These are phyloP conservation scores for Ptychochromis oligacanthus DNA, from an alignment of 2,113 vertebrate genomes.

Conservation along the genomic window DNA sequence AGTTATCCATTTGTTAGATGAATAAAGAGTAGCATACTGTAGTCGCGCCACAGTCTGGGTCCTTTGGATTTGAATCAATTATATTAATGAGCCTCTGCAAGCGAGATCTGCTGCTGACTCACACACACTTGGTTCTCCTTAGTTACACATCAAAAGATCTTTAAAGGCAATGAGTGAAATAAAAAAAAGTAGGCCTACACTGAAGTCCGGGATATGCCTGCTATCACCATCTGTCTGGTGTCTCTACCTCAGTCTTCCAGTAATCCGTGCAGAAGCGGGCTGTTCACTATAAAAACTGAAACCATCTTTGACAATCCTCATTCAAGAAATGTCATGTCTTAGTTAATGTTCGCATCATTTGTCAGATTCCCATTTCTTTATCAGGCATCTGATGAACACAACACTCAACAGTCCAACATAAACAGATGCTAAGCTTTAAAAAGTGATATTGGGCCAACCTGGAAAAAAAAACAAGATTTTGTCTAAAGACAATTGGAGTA, in stretches of 20 bases:
- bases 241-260: slow-evolving; percentile 10
- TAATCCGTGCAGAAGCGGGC: slow-evolving; percentile 14
- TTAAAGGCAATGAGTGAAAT: slow-evolving; percentile 38
- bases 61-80: slow-evolving; percentile 32
- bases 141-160: slow-evolving; percentile 41
- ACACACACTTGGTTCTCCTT: slow-evolving; percentile 22
- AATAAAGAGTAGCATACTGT: neutral
- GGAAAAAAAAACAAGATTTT: neutral
- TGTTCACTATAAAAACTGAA: slow-evolving; percentile 1
- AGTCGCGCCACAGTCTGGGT: slow-evolving; percentile 9
- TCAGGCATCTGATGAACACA: neutral
- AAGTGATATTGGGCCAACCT: neutral
- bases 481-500: neutral
- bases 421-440: neutral
- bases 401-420: neutral
- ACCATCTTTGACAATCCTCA: slow-evolving; percentile 1
- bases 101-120: slow-evolving; percentile 35
- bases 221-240: slow-evolving; percentile 39
- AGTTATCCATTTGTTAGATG: neutral
- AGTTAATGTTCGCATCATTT: neutral
- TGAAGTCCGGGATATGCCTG: slow-evolving; percentile 21
- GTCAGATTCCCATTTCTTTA: neutral
- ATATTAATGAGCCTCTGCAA: slow-evolving; percentile 25
- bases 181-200: neutral
- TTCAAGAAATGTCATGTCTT: slow-evolving; percentile 6